Evolutionary conservation across 1,140 invertebrate genomes (phyloP).

Genomic region (Hesperophylax magnus): DNA sequence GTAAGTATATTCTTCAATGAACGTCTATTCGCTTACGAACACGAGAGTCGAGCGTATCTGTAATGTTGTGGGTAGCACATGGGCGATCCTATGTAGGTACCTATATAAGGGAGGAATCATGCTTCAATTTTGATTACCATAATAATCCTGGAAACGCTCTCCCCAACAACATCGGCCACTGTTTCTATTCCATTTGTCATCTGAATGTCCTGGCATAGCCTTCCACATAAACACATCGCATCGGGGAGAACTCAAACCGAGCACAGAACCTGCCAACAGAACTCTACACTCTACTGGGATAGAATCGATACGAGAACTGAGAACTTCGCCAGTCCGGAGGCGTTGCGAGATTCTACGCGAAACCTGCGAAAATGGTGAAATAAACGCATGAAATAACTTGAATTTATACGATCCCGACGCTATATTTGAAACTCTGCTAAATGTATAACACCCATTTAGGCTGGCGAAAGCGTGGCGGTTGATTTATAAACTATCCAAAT

Average conservation of each 20-base stretch:
- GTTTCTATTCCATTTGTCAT: not conserved
- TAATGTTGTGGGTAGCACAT: no score
- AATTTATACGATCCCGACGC: not conserved
- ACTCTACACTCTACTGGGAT: not conserved
- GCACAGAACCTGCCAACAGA: constrained; percentile 12
- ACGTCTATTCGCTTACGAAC: no score
- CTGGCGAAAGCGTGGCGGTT: no score
- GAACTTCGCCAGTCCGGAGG: constrained; percentile 19
- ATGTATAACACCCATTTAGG: no score
- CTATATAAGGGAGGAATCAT: not conserved
- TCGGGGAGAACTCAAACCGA: not conserved
- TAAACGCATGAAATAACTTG: not conserved
- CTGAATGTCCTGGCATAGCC: not conserved
- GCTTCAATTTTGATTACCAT: not conserved
- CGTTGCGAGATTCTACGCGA: not conserved
- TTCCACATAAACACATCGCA: constrained; percentile 19
- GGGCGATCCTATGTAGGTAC: no score
- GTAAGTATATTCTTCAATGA: no score
- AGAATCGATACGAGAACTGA: constrained; percentile 14
- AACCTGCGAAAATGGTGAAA: constrained; percentile 12
- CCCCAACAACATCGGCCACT: not conserved
- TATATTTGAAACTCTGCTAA: no score
- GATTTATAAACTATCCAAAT: no score
- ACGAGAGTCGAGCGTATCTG: no score
- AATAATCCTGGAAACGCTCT: not conserved